Conservation (phyloP, 2,888 invertebrate species). For the Pristionchus exspectatus region DNA sequence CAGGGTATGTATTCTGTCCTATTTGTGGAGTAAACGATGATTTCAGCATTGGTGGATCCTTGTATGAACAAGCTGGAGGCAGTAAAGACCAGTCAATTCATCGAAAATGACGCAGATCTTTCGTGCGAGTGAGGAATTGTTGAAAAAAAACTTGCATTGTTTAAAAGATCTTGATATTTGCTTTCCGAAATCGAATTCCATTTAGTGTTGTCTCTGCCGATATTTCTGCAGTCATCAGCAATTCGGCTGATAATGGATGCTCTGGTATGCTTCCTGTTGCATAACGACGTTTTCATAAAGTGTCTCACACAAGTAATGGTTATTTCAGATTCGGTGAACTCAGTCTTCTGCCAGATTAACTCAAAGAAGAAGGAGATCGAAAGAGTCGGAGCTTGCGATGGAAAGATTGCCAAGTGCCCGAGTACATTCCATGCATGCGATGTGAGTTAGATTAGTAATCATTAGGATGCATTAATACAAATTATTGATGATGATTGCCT, state of each 20-base stretch:
- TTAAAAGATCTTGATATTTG: background rate
- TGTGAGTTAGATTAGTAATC: background rate
- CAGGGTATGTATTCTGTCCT: background rate
- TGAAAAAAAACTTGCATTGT: background rate
- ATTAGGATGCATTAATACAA: too few relatives aligned
- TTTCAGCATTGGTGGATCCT: background rate
- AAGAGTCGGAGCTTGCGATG: constrained; percentile 26
- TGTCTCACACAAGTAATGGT: background rate
- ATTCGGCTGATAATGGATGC: background rate
- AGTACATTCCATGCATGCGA: constrained; percentile 6
- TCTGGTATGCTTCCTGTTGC: background rate
- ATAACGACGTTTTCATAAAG: background rate
- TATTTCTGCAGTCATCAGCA: background rate
- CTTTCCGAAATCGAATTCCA: background rate
- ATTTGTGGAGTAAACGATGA: background rate
- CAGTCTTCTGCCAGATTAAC: background rate
- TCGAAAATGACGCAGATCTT: background rate
- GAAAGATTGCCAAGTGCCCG: background rate
- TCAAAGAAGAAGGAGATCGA: constrained; percentile 11
- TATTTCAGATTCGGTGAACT: background rate
- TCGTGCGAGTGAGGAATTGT: background rate
- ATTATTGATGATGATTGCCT: background rate
- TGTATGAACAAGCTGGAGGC: background rate
- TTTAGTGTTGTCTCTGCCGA: background rate
- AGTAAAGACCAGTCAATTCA: background rate